Evolutionary conservation across 2,113 vertebrate genomes (phyloP), one percentile per base, ranked within the genome.

Genomic region (Oophaga pumilio): DNA sequence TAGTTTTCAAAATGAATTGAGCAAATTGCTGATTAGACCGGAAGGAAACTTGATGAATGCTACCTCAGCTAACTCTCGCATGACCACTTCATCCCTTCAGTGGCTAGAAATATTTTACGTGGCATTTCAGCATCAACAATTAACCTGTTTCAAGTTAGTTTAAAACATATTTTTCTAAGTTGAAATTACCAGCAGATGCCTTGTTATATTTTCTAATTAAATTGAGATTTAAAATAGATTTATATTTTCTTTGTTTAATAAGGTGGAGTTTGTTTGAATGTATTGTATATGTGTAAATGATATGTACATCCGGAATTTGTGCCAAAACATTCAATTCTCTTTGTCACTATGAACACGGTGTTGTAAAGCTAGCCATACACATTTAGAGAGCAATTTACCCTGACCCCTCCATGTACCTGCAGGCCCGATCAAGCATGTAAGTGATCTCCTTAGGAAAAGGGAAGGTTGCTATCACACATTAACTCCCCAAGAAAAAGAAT

Each of bases 191-290:
- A 86, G 28, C 64, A 52, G 59, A 64, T 86, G 85, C 85, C 85
- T 86, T 86, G 78, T 68, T 79, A 79, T 62, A 68, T 62, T 86
- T 86, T 79, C 17, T 86, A n/a, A 56, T 17, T 64, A 18, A 64
- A 60, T 3, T 60, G 52, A 6, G 24, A 60, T 43, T 26, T 81
- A 7, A 57, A n/a, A 82, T 82, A 66, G 28, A 66, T 82, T 17
- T 64, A 64, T 64, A 43, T 82, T 66, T 81, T 57, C 57, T 28
- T 82, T 66, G 43, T 68, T n/a, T 66, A 64, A 43, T n/a, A 33
- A 60, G 57, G 78, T 81, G 4, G 50, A 74, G 17, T 60, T 59
- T 80, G 26, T 60, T 17, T 13, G 28, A 17, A 79, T 80, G 24
- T 77, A 77, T 77, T 0, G 4, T 77, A 77, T 77, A 5, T 77